Percentiles rank a stretch among this genome's conserved stretches.
Conservation (phyloP, 2,888 invertebrate species). For the Rhabditophanes sp. region DNA sequence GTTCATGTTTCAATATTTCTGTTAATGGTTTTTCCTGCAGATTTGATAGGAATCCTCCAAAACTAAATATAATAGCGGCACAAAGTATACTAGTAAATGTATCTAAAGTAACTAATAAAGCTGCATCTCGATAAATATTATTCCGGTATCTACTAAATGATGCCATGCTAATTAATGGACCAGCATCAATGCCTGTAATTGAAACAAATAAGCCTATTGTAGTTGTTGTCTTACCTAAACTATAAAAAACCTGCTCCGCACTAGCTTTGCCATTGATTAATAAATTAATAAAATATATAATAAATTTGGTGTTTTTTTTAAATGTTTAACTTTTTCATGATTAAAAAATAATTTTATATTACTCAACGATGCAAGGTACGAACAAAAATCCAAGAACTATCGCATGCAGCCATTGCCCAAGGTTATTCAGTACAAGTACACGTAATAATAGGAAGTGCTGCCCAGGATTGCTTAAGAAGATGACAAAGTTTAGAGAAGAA, state of each 20-base stretch:
- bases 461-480: no score
- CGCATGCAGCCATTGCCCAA: no score
- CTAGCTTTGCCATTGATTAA: no score
- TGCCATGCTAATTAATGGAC: slow-evolving; percentile 34
- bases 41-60: slow-evolving; percentile 32
- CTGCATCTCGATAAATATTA: slow-evolving; percentile 38
- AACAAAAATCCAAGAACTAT: no score
- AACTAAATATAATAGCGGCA: slow-evolving; percentile 37
- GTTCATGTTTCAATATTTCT: slow-evolving; percentile 26
- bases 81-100: slow-evolving; percentile 32
- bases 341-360: slow-evolving; percentile 5
- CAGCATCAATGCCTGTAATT: slow-evolving; percentile 45
- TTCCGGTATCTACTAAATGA: slow-evolving; percentile 35
- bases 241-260: slow-evolving; percentile 47
- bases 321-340: slow-evolving; percentile 5
- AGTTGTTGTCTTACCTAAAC: no score
- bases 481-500: no score
- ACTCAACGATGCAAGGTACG: no score
- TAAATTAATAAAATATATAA: no score
- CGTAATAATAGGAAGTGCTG: no score
- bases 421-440: no score
- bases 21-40: slow-evolving; percentile 17
- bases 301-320: not conserved
- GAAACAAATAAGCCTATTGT: no score
- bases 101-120: slow-evolving; percentile 32